phyloP scores from a whole-genome alignment of 2,113 vertebrate species.

The Bubalus kerabau region DNA sequence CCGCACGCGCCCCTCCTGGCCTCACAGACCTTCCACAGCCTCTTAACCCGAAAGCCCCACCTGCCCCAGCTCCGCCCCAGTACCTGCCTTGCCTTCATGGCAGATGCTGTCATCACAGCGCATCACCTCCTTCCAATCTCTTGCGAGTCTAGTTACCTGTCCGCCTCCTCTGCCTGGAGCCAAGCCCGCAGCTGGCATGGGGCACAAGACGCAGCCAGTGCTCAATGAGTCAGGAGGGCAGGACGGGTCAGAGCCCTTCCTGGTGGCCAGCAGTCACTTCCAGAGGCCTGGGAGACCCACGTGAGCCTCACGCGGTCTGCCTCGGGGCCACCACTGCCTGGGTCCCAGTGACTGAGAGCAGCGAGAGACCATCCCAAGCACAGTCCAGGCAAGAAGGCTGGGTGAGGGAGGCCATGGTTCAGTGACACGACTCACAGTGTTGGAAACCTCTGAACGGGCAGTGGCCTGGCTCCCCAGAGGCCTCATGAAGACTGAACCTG shows the following conservation, averaged over 20 bases:
- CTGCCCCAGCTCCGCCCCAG: background rate
- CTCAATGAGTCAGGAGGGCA: background rate
- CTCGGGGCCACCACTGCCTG: background rate
- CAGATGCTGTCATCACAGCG: background rate
- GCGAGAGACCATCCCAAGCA: background rate
- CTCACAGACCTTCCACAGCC: background rate
- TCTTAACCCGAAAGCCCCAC: background rate
- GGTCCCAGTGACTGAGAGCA: background rate
- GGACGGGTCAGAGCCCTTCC: background rate
- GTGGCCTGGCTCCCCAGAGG: too few relatives aligned
- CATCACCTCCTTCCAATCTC: background rate
- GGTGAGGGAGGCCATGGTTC: background rate
- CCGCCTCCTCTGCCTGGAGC: too few relatives aligned
- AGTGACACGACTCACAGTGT: fast-evolving
- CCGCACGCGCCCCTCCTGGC: fast-evolving
- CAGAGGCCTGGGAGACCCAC: too few relatives aligned
- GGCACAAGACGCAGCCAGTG: background rate
- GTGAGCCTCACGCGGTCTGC: background rate
- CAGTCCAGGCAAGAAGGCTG: background rate
- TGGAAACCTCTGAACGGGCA: background rate
- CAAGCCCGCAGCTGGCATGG: background rate
- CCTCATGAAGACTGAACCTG: background rate
- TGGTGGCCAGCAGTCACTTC: background rate
- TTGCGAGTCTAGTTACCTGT: background rate
- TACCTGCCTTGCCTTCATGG: background rate